These are phyloP conservation scores for Cettia cetti DNA, from an alignment of 2,113 vertebrate species.

Conservation along the genomic window DNA sequence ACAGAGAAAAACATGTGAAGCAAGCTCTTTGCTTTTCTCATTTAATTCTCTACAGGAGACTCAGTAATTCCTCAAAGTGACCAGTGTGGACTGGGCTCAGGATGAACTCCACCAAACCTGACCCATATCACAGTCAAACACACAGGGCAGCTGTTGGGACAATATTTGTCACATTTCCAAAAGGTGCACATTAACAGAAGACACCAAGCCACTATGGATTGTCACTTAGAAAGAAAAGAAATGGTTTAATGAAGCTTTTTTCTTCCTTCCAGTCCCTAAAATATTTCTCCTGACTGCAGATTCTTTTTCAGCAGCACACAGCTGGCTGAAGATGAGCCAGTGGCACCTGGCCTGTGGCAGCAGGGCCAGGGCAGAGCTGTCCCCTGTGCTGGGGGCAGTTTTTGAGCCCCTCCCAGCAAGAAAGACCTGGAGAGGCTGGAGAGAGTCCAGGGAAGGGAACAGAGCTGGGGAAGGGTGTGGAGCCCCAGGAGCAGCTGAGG, in stretches of 20 bases:
- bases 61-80: not conserved
- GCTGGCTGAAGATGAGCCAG: not conserved
- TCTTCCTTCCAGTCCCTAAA: no score
- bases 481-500: rapidly evolving
- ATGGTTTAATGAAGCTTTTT: not conserved
- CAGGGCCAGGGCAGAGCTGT: not conserved
- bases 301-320: not conserved
- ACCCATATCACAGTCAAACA: not conserved
- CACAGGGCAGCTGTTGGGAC: not conserved
- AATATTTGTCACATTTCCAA: not conserved
- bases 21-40: not conserved
- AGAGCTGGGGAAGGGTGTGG: not conserved
- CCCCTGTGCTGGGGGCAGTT: not conserved
- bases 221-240: not conserved
- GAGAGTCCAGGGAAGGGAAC: rapidly evolving
- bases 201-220: rapidly evolving
- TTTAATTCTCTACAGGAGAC: not conserved
- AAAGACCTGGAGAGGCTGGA: not conserved
- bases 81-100: not conserved
- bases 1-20: not conserved
- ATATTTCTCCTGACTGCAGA: not conserved
- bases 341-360: not conserved
- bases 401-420: not conserved
- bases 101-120: not conserved
- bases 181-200: not conserved